These are phyloP conservation scores for Pristionchus fissidentatus DNA, from an alignment of 2,888 invertebrate species.

Conservation along the genomic window DNA sequence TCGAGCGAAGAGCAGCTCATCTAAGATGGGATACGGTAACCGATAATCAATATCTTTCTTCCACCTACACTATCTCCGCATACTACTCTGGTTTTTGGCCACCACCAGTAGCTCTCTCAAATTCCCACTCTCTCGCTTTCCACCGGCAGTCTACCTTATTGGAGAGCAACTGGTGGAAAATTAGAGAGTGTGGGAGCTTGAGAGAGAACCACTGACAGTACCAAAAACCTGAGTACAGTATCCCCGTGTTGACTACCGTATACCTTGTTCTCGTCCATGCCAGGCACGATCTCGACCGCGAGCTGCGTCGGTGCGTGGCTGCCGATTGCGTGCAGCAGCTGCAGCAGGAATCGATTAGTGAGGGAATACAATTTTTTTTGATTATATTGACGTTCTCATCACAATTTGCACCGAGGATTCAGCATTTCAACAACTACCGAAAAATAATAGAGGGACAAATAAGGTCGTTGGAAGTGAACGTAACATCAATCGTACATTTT, in stretches of 20 bases:
- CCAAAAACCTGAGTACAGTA: too few species aligned
- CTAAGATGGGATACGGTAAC: background rate
- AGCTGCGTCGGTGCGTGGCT: constrained; percentile 56
- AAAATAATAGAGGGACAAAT: background rate
- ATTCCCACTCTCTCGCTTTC: too few species aligned
- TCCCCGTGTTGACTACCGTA: too few species aligned
- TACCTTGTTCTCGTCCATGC: constrained; percentile 62
- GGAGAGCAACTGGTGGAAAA: too few species aligned
- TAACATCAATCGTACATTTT: background rate
- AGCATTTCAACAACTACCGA: background rate
- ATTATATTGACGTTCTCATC: too few species aligned
- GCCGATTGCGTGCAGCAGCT: constrained; percentile 59
- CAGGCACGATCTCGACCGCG: constrained; percentile 57
- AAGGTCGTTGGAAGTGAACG: background rate
- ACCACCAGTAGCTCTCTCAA: too few species aligned
- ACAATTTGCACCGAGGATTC: too few species aligned
- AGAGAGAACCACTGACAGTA: too few species aligned
- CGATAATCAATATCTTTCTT: background rate
- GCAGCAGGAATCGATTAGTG: constrained; percentile 27
- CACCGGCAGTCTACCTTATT: too few species aligned
- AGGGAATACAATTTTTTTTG: background rate
- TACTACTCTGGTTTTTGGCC: too few species aligned
- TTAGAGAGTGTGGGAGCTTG: too few species aligned
- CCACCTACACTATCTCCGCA: background rate
- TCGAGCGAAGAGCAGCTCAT: constrained; percentile 65